Base-by-base conservation (phyloP, 2,888 invertebrate genomes). In the Leuctra nigra region DNA sequence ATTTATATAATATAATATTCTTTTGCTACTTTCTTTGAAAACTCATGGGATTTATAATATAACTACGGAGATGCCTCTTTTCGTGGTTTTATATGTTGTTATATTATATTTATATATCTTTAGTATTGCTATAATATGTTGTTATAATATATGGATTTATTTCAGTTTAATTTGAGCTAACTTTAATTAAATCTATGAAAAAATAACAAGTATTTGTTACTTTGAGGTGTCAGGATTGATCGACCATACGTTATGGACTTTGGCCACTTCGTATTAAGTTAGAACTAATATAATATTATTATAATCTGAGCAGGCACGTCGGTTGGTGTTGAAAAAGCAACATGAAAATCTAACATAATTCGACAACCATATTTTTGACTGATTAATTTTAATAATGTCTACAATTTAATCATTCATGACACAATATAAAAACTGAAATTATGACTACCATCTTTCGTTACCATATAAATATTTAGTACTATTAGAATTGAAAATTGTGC, bases 251-350 rank as follows among this genome's bases (percentile, higher is more conserved):
- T 7, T 7, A 6, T 7, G 7, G 6, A 6, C 11, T 29, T 29
- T 29, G 7, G 6, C 29, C 29, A 29, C 29, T 11, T 7, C 11
- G 6, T 11, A 29, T n/a, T n/a, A n/a, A n/a, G n/a, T n/a, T n/a
- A n/a, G n/a, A n/a, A 29, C 6, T 29, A 29, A 29, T 29, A 29
- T 29, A 29, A 7, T 29, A 11, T 29, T 29, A 29, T 29, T 7
- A 29, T 29, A 44, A 44, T 23, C 11, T 35, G 16, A 16, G 33
- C 50, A 50, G 50, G 50, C 50, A 50, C 50, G 16, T 50, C 20
- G 50, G 50, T 35, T 50, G 50, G 50, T 50, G 50, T 50, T 50
- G 4, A 33, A 23, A 41, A 36, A 41, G 41, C 41, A 41, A 41
- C 11, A 41, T 41, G 41, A 36, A 16, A 36, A 13, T 36, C n/a